Conservation (phyloP, 35 echinoderm and acorn worm genomes). For the Apostichopus californicus region DNA sequence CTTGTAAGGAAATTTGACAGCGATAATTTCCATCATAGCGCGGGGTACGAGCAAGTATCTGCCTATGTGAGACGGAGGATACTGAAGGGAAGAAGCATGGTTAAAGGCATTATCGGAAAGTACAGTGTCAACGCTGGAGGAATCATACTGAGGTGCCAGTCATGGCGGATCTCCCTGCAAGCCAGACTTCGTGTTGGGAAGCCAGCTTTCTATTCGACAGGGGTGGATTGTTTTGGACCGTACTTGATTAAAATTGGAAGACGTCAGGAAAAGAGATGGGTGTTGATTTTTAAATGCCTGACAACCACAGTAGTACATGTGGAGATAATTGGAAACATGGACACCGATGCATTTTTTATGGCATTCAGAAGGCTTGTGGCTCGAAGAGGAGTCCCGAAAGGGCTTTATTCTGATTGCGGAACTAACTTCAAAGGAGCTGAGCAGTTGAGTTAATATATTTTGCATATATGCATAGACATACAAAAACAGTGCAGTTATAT, state of each 20-base stretch:
- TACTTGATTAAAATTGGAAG: constrained; percentile 51
- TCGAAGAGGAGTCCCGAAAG: constrained; percentile 27
- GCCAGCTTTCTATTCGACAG: constrained; percentile 64
- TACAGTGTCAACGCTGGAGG: constrained; percentile 56
- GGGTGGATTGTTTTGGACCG: constrained; percentile 70
- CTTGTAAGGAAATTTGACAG: not conserved
- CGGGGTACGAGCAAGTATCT: constrained; percentile 44
- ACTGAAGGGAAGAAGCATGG: constrained; percentile 22
- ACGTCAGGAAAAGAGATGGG: constrained; percentile 51
- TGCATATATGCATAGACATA: too few relatives aligned
- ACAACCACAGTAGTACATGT: constrained; percentile 57
- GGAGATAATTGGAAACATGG: constrained; percentile 36
- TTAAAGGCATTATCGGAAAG: constrained; percentile 11
- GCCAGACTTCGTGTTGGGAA: constrained; percentile 37
- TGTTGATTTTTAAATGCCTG: constrained; percentile 64
- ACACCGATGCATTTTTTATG: constrained; percentile 52
- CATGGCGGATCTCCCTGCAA: constrained; percentile 67
- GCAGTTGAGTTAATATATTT: not conserved
- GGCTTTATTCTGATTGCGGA: constrained; percentile 46
- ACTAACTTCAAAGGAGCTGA: constrained; percentile 55
- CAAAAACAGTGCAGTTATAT: not conserved
- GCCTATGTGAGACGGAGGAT: constrained; percentile 41
- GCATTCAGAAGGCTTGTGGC: constrained; percentile 24
- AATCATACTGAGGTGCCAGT: constrained; percentile 32
- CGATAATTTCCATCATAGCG: constrained; percentile 39